Evolutionary conservation across 2,113 vertebrate species (phyloP), one percentile per base, ranked within the genome.

Genomic region (Megaceryle maxima): DNA sequence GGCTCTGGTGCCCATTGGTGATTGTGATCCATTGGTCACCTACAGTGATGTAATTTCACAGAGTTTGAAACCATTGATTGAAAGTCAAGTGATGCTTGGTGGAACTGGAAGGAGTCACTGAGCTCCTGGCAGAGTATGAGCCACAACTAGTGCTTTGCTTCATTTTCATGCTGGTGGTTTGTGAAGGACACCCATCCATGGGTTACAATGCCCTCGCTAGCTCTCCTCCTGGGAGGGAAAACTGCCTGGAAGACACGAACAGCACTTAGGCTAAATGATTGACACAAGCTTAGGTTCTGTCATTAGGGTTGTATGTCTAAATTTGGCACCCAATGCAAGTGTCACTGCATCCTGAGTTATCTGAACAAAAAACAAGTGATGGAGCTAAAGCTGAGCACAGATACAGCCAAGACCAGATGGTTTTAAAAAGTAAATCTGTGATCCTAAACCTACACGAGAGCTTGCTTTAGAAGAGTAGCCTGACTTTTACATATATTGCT

Each of bases 271-370:
- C 29, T 46, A 15, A 55, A 68, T 25, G 16, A 44, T 59, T 88
- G 80, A 60, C 50, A 74, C 14, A 16, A 53, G 37, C 26, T 86
- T 83, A 72, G 31, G 35, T 90, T 35, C 29, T 57, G 75, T 21
- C 0, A 0, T 60, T 81, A 15, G 0, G 0, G 5, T 5, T 74
- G 10, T 44, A 18, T 11, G 35, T 74, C 21, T 87, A 46, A 57
- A 80, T 80, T 43, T 69, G 72, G 14, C 72, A 77, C 35, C 18
- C 51, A n/a, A 4, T 43, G 15, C 29, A 76, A 86, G 41, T 41
- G 72, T 29, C 56, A 31, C 67, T 50, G 46, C 67, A 39, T n/a
- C 53, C 80, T 55, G 20, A 55, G 44, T 66, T 57, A 77, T 17
- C 44, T 69, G 50, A 93, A 70, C 21, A 73, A 17, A 92, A 83